Evolutionary conservation across 2,888 invertebrate genomes (phyloP).

Genomic region (Tetanocera ferruginea): DNA sequence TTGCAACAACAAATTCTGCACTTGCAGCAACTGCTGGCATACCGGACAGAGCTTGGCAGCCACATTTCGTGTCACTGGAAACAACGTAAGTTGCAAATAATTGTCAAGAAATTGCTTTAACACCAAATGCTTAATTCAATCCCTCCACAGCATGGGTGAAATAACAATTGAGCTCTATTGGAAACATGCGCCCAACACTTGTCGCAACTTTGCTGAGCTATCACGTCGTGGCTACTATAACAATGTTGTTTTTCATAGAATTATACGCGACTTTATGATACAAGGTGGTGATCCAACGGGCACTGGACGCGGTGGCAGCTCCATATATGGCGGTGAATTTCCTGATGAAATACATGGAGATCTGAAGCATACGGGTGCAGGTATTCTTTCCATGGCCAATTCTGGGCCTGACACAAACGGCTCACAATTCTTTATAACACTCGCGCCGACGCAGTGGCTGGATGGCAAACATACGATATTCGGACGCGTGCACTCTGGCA

Average conservation of each 20-base stretch:
- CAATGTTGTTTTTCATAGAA: slow-evolving; percentile 94
- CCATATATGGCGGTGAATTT: slow-evolving; percentile 96
- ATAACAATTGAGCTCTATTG: slow-evolving; percentile 95
- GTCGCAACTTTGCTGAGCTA: slow-evolving; percentile 97
- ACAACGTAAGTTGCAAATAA: slow-evolving; percentile 78
- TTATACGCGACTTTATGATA: slow-evolving; percentile 94
- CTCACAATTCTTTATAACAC: slow-evolving; percentile 97
- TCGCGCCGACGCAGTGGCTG: slow-evolving; percentile 97
- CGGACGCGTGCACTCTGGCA: slow-evolving; percentile 88
- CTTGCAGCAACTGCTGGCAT: slow-evolving; percentile 73
- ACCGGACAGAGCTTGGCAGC: slow-evolving; percentile 92
- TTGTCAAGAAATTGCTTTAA: background rate
- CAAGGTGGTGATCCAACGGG: slow-evolving; percentile 98
- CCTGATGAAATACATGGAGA: slow-evolving; percentile 95
- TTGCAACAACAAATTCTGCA: slow-evolving; percentile 52
- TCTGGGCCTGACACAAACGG: slow-evolving; percentile 97
- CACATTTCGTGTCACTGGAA: slow-evolving; percentile 84
- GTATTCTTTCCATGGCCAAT: slow-evolving; percentile 97
- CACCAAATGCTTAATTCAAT: background rate
- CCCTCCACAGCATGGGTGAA: slow-evolving; percentile 85
- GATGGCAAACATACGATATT: slow-evolving; percentile 99
- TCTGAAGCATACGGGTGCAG: slow-evolving; percentile 94
- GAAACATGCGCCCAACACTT: slow-evolving; percentile 98
- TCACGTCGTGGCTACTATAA: slow-evolving; percentile 95
- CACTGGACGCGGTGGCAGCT: slow-evolving; percentile 95